These are phyloP conservation scores for Morpho deidamia DNA, from an alignment of 2,888 invertebrate genomes.

Conservation along the genomic window DNA sequence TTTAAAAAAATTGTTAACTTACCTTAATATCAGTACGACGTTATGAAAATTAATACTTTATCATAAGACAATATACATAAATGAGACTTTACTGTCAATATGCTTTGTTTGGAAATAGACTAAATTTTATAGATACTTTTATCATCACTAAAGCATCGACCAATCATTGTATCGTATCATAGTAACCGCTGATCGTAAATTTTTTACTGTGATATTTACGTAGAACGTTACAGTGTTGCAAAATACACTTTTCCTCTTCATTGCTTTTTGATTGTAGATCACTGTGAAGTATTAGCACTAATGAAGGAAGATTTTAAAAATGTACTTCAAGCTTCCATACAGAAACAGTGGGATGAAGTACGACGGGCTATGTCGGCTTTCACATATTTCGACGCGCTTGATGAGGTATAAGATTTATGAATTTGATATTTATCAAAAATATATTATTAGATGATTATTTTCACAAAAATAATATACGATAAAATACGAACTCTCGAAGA, in stretches of 20 bases:
- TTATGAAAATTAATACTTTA: too few relatives aligned
- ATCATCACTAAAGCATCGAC: neutral
- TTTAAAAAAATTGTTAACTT: too few relatives aligned
- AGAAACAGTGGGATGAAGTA: constrained; percentile 81
- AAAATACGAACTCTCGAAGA: too few relatives aligned
- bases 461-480: too few relatives aligned
- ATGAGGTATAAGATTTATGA: constrained; percentile 41
- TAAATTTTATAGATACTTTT: too few relatives aligned
- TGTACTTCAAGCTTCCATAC: constrained; percentile 77
- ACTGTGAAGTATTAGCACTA: constrained; percentile 81
- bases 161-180: constrained; percentile 27
- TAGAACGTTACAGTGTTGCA: neutral
- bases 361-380: constrained; percentile 78
- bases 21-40: too few relatives aligned
- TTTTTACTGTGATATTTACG: constrained; percentile 9
- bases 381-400: constrained; percentile 81
- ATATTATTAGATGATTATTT: too few relatives aligned
- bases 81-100: too few relatives aligned
- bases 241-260: neutral
- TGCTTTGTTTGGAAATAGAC: too few relatives aligned
- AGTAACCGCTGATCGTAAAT: constrained; percentile 32
- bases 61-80: too few relatives aligned
- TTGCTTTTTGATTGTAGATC: constrained; percentile 37
- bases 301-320: constrained; percentile 81
- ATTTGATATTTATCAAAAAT: too few relatives aligned